phyloP scores from a whole-genome alignment of 2,113 vertebrate species.

The Passer domesticus region DNA sequence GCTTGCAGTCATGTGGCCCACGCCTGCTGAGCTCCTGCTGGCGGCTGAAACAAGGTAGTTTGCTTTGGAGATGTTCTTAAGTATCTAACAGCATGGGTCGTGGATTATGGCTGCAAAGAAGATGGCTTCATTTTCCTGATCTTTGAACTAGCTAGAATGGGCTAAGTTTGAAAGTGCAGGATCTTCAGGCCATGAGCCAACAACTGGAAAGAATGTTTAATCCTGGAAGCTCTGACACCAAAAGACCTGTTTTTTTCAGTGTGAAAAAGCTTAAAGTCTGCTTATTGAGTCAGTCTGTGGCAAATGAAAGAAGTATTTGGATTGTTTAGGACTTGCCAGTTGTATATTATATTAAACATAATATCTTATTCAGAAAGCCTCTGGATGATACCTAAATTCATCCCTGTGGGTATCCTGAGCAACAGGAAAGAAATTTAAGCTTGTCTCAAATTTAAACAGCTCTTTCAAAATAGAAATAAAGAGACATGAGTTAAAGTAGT shows the following conservation, averaged over 20 bases:
- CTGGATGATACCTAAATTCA: not conserved
- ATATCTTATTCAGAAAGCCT: not conserved
- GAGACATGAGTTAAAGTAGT: not conserved
- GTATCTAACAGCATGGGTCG: slow-evolving; percentile 57
- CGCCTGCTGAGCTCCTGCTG: slow-evolving; percentile 26
- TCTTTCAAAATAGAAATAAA: not conserved
- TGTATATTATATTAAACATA: not conserved
- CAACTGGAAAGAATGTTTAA: slow-evolving; percentile 54
- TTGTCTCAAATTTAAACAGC: not conserved
- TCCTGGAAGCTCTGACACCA: slow-evolving; percentile 33
- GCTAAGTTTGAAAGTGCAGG: slow-evolving; percentile 49
- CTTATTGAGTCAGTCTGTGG: not conserved
- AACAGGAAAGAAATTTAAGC: not conserved
- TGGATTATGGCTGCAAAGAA: slow-evolving; percentile 65
- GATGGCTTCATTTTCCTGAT: slow-evolving; percentile 71
- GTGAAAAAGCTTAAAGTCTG: not conserved
- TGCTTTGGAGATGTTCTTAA: slow-evolving; percentile 68
- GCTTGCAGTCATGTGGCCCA: slow-evolving; percentile 32
- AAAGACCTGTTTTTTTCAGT: not conserved
- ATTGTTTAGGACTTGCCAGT: not conserved
- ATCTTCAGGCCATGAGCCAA: slow-evolving; percentile 41
- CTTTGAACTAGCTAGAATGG: slow-evolving; percentile 52
- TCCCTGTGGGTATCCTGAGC: not conserved
- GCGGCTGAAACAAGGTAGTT: slow-evolving; percentile 64
- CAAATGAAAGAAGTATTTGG: not conserved